Conservation (phyloP, 2,113 vertebrate genomes). For the Oenanthe oenanthe region DNA sequence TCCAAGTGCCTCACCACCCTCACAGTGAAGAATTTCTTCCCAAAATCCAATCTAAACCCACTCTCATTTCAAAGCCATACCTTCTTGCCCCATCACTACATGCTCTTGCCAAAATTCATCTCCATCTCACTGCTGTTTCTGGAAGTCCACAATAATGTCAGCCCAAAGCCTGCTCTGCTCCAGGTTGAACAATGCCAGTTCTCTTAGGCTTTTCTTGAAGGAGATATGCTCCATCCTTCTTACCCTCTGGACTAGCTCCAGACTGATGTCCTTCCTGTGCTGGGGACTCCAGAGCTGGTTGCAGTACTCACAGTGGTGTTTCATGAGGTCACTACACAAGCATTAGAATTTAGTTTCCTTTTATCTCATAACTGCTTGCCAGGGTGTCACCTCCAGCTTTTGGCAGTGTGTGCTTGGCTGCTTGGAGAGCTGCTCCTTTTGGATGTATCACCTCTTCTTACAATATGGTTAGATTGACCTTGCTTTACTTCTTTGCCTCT, state of each 20-base stretch:
- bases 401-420: not conserved
- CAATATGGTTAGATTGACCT: not conserved
- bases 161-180: not conserved
- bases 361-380: not conserved
- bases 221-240: not conserved
- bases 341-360: not conserved
- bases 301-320: not conserved
- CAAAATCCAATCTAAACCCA: not conserved
- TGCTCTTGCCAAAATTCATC: not conserved
- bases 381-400: not conserved
- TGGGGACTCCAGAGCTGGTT: not conserved
- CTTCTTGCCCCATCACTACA: not conserved
- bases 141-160: not conserved
- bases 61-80: not conserved
- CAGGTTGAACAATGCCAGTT: not conserved
- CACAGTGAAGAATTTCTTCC: not conserved
- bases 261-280: not conserved
- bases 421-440: not conserved
- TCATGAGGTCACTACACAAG: not conserved
- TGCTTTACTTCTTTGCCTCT: not conserved
- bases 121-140: not conserved
- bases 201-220: not conserved
- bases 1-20: not conserved
- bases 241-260: not conserved
- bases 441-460: fast-evolving